Percentiles rank a stretch among this genome's conserved stretches.
Evolutionary conservation across 1,140 invertebrate species (phyloP).

Genomic region (Tetramorium alpestre): DNA sequence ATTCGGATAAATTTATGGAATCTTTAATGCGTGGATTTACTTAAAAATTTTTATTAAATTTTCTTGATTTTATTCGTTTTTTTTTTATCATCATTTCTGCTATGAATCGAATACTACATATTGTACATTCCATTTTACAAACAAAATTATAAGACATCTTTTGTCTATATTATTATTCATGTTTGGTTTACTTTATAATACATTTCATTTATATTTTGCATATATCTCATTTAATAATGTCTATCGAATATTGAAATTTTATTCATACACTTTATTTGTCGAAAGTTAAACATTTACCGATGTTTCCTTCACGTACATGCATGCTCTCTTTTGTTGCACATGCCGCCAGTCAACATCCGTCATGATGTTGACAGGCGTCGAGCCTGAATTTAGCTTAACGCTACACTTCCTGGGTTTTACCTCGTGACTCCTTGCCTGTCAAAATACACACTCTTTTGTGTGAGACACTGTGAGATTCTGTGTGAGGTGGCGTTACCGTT

Average conservation of each 20-base stretch:
- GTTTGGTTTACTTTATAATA: background rate
- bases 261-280: background rate
- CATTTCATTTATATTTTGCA: background rate
- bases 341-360: constrained; percentile 32
- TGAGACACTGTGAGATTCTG: background rate
- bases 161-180: background rate
- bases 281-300: background rate
- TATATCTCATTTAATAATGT: background rate
- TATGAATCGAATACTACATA: background rate
- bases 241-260: background rate
- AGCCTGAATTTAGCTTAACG: constrained; percentile 36
- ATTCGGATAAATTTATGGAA: background rate
- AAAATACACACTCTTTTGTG: constrained; percentile 31
- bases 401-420: background rate
- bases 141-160: background rate
- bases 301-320: background rate
- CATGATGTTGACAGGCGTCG: constrained; percentile 30
- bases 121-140: background rate
- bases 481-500: background rate
- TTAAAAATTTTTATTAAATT: background rate
- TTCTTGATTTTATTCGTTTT: background rate
- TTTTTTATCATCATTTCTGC: too few relatives aligned
- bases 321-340: background rate
- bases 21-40: background rate
- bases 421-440: constrained; percentile 10